A percentile compares a stretch with the other conserved stretches of the same genome.
Conservation (phyloP, 2,113 vertebrate species). For the Entomyzon cyanotis region DNA sequence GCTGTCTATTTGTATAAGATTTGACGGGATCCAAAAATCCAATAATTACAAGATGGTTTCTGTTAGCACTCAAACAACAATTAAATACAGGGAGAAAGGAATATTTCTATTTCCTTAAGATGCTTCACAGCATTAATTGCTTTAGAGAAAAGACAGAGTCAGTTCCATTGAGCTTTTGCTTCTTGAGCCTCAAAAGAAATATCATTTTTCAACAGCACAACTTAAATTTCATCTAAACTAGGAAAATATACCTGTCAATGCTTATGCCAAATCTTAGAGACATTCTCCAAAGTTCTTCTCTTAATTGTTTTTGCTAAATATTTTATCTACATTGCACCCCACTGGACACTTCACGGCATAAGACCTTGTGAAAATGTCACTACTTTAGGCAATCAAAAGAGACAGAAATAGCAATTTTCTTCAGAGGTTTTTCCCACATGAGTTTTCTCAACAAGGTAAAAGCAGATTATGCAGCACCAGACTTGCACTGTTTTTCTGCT, state of each 20-base stretch:
- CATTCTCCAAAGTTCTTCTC: background rate
- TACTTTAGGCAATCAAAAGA: background rate
- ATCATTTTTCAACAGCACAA: background rate
- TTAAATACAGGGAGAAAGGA: background rate
- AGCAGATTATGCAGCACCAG: background rate
- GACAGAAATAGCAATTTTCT: background rate
- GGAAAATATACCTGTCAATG: background rate
- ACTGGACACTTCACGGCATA: background rate
- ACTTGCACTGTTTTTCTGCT: background rate
- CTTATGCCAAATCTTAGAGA: background rate
- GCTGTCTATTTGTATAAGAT: background rate
- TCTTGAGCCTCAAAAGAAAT: background rate
- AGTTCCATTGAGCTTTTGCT: background rate
- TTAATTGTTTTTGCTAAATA: background rate
- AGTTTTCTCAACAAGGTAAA: background rate
- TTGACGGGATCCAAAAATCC: background rate
- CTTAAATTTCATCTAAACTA: background rate
- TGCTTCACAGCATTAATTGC: background rate
- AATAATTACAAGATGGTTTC: background rate
- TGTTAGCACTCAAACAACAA: background rate
- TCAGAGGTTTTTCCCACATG: background rate
- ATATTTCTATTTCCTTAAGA: background rate
- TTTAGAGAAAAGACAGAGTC: background rate
- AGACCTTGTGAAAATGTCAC: background rate
- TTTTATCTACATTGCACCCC: background rate